Evolutionary conservation across 2,888 invertebrate species (phyloP).

Genomic region (Sesia apiformis): DNA sequence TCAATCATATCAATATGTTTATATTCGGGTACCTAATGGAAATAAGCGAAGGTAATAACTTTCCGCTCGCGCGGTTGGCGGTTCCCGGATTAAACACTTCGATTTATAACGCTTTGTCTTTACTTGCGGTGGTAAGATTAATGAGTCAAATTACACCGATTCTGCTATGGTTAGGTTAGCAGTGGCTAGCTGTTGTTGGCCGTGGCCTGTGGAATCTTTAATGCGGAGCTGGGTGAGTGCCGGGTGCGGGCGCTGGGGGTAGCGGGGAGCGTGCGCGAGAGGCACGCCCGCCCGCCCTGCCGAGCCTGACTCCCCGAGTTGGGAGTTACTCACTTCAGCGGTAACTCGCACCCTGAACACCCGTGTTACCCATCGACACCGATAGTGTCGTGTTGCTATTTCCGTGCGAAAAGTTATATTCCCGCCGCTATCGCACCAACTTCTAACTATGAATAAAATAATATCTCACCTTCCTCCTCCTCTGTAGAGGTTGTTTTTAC

Average conservation of each 20-base stretch:
- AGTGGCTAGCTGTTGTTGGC: conserved; percentile 3
- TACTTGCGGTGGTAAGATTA: conserved; percentile 5
- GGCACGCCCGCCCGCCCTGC: conserved; percentile 27
- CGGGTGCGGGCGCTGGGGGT: conserved; percentile 4
- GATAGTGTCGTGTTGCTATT: too few relatives aligned
- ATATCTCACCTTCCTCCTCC: too few relatives aligned
- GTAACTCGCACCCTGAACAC: conserved; percentile 12
- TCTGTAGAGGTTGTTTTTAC: too few relatives aligned
- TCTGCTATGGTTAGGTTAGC: conserved; percentile 7
- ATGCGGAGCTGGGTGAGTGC: conserved; percentile 7
- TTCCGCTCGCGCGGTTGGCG: too few relatives aligned
- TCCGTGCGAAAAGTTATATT: too few relatives aligned
- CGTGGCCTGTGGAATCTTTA: conserved; percentile 17
- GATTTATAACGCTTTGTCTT: not conserved
- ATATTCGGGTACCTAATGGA: too few relatives aligned
- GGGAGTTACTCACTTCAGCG: conserved; percentile 10
- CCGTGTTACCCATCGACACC: conserved; percentile 2
- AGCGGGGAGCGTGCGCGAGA: conserved; percentile 12
- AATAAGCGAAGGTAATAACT: too few relatives aligned
- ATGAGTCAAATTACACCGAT: conserved; percentile 6
- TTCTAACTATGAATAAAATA: too few relatives aligned
- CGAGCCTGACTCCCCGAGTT: not conserved
- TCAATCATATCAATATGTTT: too few relatives aligned
- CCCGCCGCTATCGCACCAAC: too few relatives aligned
- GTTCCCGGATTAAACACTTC: too few relatives aligned